Conservation (phyloP, 2,888 invertebrate genomes). For the Agrochola lota region DNA sequence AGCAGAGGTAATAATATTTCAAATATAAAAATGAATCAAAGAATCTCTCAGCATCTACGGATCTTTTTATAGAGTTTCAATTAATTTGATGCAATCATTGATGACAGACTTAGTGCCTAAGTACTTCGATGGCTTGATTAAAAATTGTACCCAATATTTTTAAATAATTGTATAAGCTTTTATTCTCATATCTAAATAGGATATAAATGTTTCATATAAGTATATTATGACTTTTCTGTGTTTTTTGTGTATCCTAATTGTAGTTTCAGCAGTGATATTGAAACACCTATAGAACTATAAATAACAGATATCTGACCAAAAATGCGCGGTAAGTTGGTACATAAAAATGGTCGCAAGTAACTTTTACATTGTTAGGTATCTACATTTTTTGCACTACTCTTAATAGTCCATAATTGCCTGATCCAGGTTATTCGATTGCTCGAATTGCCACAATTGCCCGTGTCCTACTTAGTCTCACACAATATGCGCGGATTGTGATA, state of each 20-base stretch:
- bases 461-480: neutral
- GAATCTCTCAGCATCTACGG: neutral
- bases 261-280: neutral
- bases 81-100: neutral
- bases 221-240: neutral
- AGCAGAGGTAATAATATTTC: neutral
- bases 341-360: neutral
- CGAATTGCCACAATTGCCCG: slow-evolving; percentile 4
- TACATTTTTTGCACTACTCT: neutral
- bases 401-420: neutral
- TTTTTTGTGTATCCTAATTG: neutral
- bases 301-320: neutral
- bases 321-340: neutral
- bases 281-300: neutral
- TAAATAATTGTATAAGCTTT: neutral
- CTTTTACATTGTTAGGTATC: neutral
- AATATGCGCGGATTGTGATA: neutral
- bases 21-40: neutral
- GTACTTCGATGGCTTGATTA: neutral
- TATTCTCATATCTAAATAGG: neutral
- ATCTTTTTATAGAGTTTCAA: neutral
- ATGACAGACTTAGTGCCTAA: neutral
- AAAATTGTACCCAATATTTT: neutral
- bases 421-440: neutral
- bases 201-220: too few species aligned